Base-by-base conservation (phyloP, 1,140 invertebrate genomes). In the Andricus grossulariae region DNA sequence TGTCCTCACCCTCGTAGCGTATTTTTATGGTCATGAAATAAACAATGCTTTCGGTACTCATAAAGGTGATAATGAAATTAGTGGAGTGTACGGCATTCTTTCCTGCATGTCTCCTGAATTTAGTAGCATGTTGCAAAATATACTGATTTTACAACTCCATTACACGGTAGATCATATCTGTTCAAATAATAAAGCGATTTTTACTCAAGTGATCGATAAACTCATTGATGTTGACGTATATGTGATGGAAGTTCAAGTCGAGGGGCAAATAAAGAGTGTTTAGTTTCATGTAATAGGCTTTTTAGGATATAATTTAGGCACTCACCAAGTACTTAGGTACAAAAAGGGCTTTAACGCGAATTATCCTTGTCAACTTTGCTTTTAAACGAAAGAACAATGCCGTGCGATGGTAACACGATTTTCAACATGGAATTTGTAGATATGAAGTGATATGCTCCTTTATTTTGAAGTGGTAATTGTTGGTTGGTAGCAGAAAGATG, bases 241-340 rank as follows among this genome's bases (percentile, higher is more conserved):
- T n/a, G 83, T 80, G 45, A 81, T 83, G 50, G 39, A 18, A n/a
- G 50, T 81, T 54, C 0, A 32, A 45, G 50, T 84, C 19, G 66
- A 78, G n/a, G 71, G 60, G 71, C 4, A 71, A 73, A 18, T 16
- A n/a, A 54, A 73, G 49, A 60, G 2, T 70, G 45, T 83, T 55
- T 76, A 80, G 78, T 85, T 82, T 81, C 78, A 79, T 39, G 21
- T 82, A 45, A 73, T 80, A 73, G 80, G 51, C 18, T 49, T 84
- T 21, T 73, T 81, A 18, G 77, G 79, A 32, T 79, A 82, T 73
- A 82, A 82, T 76, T 76, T 82, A 50, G 79, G 72, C 13, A 12
- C 78, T n/a, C 77, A 84, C 18, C 32, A 72, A 70, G 50, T n/a
- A n/a, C n/a, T n/a, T n/a, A n/a, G n/a, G n/a, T n/a, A n/a, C n/a